Conservation (phyloP, 2,888 invertebrate species). For the Dermolepida albohirtum region DNA sequence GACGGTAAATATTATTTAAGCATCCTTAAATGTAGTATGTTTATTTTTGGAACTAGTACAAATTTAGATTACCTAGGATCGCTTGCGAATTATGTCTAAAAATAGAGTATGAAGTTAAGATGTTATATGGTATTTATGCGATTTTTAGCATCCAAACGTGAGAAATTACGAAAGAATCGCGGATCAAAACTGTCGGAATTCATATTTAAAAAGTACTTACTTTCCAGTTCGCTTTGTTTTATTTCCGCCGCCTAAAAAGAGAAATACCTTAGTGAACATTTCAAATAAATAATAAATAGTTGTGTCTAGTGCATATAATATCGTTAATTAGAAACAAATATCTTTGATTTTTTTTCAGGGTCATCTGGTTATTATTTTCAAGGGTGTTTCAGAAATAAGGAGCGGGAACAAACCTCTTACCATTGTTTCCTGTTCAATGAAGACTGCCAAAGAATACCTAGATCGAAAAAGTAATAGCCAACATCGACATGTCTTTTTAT, state of each 20-base stretch:
- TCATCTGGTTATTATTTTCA: no score
- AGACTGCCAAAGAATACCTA: slow-evolving; percentile 26
- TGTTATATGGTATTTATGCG: not conserved
- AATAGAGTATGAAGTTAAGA: not conserved
- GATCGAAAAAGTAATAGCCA: slow-evolving; percentile 39
- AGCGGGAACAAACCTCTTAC: slow-evolving; percentile 27
- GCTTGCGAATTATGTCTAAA: not conserved
- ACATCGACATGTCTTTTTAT: slow-evolving; percentile 43
- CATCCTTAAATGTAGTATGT: slow-evolving; percentile 30
- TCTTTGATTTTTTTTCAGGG: no score
- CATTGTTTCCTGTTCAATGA: slow-evolving; percentile 36
- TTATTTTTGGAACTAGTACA: slow-evolving; percentile 37
- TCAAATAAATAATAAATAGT: not conserved
- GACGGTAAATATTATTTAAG: not conserved
- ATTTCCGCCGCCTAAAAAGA: slow-evolving; percentile 55
- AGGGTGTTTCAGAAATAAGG: no score
- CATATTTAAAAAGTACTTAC: slow-evolving; percentile 51
- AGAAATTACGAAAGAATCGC: slow-evolving; percentile 1
- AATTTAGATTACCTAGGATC: slow-evolving; percentile 11
- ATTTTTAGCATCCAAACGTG: not conserved
- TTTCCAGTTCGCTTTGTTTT: slow-evolving; percentile 56
- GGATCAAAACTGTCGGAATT: not conserved
- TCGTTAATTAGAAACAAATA: not conserved
- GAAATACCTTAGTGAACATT: slow-evolving; percentile 18
- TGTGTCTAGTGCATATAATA: not conserved